Base-by-base conservation (phyloP, 2,113 vertebrate species). In the Ellobius talpinus region DNA sequence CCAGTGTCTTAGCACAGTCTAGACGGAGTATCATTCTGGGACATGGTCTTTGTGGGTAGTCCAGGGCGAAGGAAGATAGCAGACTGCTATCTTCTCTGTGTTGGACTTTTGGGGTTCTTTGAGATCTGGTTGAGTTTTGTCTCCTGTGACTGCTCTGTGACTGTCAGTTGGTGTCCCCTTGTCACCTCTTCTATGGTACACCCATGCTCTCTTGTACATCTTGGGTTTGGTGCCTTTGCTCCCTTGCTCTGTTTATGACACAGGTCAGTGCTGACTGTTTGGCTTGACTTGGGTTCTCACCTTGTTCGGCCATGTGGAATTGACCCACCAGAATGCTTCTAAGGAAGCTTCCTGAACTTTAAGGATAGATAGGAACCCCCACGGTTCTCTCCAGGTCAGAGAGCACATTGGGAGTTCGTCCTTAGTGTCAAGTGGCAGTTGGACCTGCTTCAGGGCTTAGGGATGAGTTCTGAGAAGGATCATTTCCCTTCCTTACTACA, bases 391-490 rank as follows among this genome's bases (percentile, higher is more conserved):
- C 47, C 76, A 55, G 33, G 68, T 94, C 87, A 94, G 52, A 87
- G 65, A 61, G 58, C 14, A n/a, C 14, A 26, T 93, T 91, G 81
- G 19, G 16, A 84, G 63, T 89, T 91, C 47, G 74, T 78, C 47
- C 11, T 58, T 84, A 58, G 12, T 21, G 73, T 17, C 82, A n/a
- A 95, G 4, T 78, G 61, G 61, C 77, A 81, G 52, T 85, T 78
- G 93, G n/a, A 86, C n/a, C 76, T 92, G 31, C 70, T 63, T 76
- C 3, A 16, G 88, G n/a, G 13, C 39, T 95, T 88, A 4, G 52
- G 82, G 42, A 92, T 87, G 7, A 17, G 24, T n/a, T 73, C 88
- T 55, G 14, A 78, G 78, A 95, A 96, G 86, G 42, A 70, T 45
- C 19, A 33, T 13, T 95, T 68, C 39, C 81, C 2, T 29, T 93